phyloP scores from a whole-genome alignment of 2,113 vertebrate species.

The Gobius niger region DNA sequence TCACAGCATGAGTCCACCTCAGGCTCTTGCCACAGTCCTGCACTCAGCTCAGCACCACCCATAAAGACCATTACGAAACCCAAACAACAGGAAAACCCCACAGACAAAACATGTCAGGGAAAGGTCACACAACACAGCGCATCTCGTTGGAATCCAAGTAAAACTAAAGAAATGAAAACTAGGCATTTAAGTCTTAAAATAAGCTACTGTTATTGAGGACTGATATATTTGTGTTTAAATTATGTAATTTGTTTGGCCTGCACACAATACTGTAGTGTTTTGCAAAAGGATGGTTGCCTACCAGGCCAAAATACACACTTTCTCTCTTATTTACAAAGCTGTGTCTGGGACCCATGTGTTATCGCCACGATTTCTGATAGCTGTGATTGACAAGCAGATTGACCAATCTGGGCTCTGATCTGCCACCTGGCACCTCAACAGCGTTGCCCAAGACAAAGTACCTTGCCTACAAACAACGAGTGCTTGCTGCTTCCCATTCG shows the following conservation, averaged over 20 bases:
- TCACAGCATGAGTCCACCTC: conserved; percentile 43
- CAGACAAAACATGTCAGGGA: conserved; percentile 49
- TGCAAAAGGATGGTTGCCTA: too few species aligned
- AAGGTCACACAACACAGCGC: conserved; percentile 45
- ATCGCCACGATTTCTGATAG: too few species aligned
- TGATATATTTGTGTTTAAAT: neutral
- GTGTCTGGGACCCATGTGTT: too few species aligned
- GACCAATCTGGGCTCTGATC: too few species aligned
- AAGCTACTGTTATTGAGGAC: conserved; percentile 1
- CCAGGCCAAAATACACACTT: too few species aligned
- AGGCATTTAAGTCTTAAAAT: conserved; percentile 50
- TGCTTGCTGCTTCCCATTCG: too few species aligned
- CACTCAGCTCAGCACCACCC: conserved; percentile 37
- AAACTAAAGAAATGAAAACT: conserved; percentile 46
- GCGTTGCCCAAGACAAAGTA: too few species aligned
- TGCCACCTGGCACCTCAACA: too few species aligned
- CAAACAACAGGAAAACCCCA: conserved; percentile 44
- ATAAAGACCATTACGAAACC: conserved; percentile 22
- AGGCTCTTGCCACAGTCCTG: conserved; percentile 38
- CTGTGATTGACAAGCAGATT: too few species aligned
- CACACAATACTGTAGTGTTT: too few species aligned
- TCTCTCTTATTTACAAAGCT: too few species aligned
- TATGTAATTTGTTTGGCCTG: neutral
- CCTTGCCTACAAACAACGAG: too few species aligned
- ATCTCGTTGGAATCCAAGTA: conserved; percentile 17